These are phyloP conservation scores for Epinephelus malabaricus DNA, from an alignment of 2,797 vertebrate species.

Conservation along the genomic window DNA sequence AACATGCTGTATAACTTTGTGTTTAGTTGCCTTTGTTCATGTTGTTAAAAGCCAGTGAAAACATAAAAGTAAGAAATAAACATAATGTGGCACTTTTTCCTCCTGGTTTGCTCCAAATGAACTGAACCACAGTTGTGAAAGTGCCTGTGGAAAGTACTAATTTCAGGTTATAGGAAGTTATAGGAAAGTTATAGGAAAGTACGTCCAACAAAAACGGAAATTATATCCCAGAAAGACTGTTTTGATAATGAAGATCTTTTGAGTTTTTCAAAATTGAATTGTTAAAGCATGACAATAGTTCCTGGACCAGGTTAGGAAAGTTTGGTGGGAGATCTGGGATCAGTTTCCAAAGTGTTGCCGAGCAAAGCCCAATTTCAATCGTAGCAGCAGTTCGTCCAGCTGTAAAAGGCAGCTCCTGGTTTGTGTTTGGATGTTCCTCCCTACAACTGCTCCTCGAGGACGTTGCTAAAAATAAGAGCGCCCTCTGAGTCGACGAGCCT, in stretches of 20 bases:
- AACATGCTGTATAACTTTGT: too few species aligned
- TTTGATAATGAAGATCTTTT: not conserved
- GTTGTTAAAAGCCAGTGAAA: not conserved
- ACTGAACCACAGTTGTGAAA: not conserved
- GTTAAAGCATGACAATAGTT: not conserved
- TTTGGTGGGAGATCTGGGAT: not conserved
- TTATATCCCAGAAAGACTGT: not conserved
- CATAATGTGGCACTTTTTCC: not conserved
- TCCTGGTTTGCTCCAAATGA: not conserved
- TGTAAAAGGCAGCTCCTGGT: constrained; percentile 9
- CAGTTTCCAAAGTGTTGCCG: not conserved
- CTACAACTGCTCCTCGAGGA: constrained; percentile 26
- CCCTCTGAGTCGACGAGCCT: constrained; percentile 20
- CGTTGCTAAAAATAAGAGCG: constrained; percentile 52
- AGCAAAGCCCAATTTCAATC: not conserved
- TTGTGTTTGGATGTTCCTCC: constrained; percentile 32
- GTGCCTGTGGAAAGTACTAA: not conserved
- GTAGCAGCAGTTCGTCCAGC: not conserved
- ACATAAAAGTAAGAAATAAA: not conserved
- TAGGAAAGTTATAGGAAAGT: constrained; percentile 1
- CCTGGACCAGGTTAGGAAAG: not conserved
- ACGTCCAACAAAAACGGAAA: not conserved
- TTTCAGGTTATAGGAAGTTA: not conserved
- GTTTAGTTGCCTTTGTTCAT: too few species aligned
- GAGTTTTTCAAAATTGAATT: not conserved